Evolutionary conservation across 2,888 invertebrate species (phyloP).

Genomic region (Leptinotarsa juncta): DNA sequence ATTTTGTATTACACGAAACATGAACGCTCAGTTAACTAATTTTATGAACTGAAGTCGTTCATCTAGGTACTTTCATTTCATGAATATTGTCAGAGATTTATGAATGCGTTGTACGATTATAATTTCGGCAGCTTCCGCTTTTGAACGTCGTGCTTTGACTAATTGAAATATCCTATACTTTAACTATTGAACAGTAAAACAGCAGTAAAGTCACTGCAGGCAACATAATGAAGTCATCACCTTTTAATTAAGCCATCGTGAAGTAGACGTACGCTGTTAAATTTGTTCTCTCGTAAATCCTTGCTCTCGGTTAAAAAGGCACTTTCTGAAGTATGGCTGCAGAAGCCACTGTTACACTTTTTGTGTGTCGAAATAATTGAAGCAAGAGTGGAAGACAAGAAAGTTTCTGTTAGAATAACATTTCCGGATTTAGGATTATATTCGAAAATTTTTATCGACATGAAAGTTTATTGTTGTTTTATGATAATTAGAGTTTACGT

Average conservation of each 20-base stretch:
- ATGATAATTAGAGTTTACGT: too few species aligned
- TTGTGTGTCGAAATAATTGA: conserved; percentile 1
- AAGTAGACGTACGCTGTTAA: conserved; percentile 24
- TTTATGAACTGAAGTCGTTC: too few species aligned
- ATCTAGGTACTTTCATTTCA: background rate
- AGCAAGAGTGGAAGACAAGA: background rate
- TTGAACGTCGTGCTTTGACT: background rate
- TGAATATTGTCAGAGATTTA: background rate
- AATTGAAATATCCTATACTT: conserved; percentile 13
- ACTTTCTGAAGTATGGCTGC: conserved; percentile 24
- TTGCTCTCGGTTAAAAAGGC: conserved; percentile 33
- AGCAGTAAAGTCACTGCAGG: conserved; percentile 27
- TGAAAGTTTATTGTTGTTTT: too few species aligned
- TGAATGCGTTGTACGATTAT: background rate
- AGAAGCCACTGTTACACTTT: background rate
- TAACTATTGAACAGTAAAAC: conserved; percentile 3
- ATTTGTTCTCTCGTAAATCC: conserved; percentile 37
- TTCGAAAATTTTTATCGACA: background rate
- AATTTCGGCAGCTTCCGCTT: background rate
- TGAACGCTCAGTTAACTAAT: too few species aligned
- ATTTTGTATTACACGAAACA: too few species aligned
- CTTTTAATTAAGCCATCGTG: conserved; percentile 38
- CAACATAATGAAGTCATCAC: conserved; percentile 40
- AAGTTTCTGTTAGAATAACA: background rate
- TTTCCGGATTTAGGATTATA: background rate